Evolutionary conservation across 1,140 invertebrate genomes (phyloP), one percentile per base, ranked within the genome.

Genomic region (Matsumurasca onukii): DNA sequence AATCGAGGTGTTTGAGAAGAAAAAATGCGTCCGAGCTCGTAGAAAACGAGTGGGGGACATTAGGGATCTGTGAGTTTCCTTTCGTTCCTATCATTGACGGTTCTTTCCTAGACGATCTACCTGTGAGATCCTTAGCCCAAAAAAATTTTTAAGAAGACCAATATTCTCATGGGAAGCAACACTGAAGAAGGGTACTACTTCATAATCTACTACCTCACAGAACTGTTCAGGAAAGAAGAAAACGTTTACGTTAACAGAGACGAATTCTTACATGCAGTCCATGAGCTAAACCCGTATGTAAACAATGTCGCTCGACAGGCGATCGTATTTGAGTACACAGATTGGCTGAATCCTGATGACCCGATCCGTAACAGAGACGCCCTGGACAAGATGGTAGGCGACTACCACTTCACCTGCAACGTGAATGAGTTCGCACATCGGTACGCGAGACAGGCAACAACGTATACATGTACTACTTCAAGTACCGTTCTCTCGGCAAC

Each of bases 391-490:
- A 94, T 98, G 80, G 93, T 98, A n/a, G 96, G 96, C 1, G 97
- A 99, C 80, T 95, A 93, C 77, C 93, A 97, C 74, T 98, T 98
- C 79, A 94, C 95, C 0, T 99, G 97, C 82, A 90, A 92, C 75
- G 92, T 97, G 31, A 96, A 97, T 78, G 92, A 98, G 76, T 90
- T 92, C 76, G 93, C 95, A 0, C 86, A 91, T 73, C 83, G 89
- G 24, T 97, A 98, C 76, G 91, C 95, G 1, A 92, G 72, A 90
- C 89, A 22, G 91, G 93, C 2, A 92, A 94, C 78, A 91, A 91
- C 74, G 93, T 97, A 24, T 98, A 94, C 81, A 95, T 95, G 85
- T 99, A 98, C 79, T 94, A 95, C 76, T 98, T 93, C 79, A 93
- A 90, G 69, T 94, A 98, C 76, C 87, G 95, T 70, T 59, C 9